Percentiles rank a stretch among this genome's conserved stretches.
phyloP scores from a whole-genome alignment of 2,888 invertebrate genomes.

The Fragum sueziense region DNA sequence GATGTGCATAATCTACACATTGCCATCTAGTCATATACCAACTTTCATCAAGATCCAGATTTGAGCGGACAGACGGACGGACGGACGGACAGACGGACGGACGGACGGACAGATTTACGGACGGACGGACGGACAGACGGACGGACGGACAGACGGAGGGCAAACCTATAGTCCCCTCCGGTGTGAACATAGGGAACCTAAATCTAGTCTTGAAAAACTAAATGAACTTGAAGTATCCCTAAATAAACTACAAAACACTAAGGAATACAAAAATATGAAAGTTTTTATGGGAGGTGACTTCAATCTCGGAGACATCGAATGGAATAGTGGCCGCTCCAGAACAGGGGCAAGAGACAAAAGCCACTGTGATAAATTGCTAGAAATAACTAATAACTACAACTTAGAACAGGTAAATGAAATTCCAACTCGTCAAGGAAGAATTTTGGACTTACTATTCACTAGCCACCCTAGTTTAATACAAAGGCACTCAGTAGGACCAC shows the following conservation, averaged over 20 bases:
- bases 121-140: no score
- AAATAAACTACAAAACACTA: background rate
- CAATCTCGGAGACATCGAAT: constrained; percentile 40
- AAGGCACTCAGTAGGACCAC: constrained; percentile 10
- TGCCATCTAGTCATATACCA: no score
- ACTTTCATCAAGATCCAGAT: no score
- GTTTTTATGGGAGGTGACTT: constrained; percentile 29
- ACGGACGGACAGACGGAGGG: no score
- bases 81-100: no score
- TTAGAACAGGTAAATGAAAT: constrained; percentile 21
- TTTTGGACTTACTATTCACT: constrained; percentile 15
- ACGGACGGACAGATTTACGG: no score
- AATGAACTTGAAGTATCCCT: constrained; percentile 20
- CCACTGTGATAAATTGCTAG: constrained; percentile 21
- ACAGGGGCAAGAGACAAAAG: constrained; percentile 35
- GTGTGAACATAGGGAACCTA: constrained; percentile 38
- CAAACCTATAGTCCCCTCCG: no score
- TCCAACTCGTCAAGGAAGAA: constrained; percentile 15
- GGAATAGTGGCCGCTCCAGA: constrained; percentile 17
- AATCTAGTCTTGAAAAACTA: constrained; percentile 17
- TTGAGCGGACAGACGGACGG: no score
- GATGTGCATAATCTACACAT: no score
- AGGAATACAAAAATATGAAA: constrained; percentile 22
- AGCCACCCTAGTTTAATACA: constrained; percentile 14
- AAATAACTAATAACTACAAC: background rate